phyloP scores from a whole-genome alignment of 2,888 invertebrate genomes.

The Palloptera scutellata region DNA sequence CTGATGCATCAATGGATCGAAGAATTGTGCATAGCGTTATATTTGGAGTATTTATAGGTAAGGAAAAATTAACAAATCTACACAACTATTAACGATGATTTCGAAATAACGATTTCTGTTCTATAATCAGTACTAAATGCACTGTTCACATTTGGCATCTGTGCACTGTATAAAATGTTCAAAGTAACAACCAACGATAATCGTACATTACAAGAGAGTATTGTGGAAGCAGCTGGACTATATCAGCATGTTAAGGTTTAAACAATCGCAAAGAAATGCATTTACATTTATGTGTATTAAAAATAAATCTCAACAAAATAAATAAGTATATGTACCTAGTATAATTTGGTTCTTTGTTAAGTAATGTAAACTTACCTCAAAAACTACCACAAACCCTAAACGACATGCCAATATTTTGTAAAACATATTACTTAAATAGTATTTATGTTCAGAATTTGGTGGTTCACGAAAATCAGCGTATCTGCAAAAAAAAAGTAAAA shows the following conservation, averaged over 20 bases:
- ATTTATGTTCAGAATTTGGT: conserved; percentile 68
- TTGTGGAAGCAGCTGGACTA: conserved; percentile 55
- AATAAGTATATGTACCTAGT: conserved; percentile 27
- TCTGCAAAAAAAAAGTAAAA: conserved; percentile 40
- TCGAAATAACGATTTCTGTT: neutral
- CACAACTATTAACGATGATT: neutral
- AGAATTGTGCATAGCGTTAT: conserved; percentile 55
- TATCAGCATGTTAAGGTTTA: conserved; percentile 58
- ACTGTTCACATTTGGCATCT: conserved; percentile 53
- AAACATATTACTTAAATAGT: conserved; percentile 78
- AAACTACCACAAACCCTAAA: conserved; percentile 90
- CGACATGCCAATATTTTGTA: conserved; percentile 92
- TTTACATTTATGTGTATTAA: conserved; percentile 21
- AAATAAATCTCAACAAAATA: conserved; percentile 20
- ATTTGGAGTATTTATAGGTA: conserved; percentile 54
- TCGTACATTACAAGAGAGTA: conserved; percentile 52
- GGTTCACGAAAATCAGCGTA: conserved; percentile 88
- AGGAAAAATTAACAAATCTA: conserved; percentile 6
- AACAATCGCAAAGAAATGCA: conserved; percentile 16
- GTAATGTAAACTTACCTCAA: conserved; percentile 74
- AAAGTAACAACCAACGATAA: conserved; percentile 53
- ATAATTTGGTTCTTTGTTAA: conserved; percentile 39
- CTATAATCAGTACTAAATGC: conserved; percentile 50
- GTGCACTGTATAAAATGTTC: conserved; percentile 53
- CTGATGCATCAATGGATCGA: conserved; percentile 54